Base-by-base conservation (phyloP, 2,797 vertebrate genomes). In the Amphiprion clarkii region DNA sequence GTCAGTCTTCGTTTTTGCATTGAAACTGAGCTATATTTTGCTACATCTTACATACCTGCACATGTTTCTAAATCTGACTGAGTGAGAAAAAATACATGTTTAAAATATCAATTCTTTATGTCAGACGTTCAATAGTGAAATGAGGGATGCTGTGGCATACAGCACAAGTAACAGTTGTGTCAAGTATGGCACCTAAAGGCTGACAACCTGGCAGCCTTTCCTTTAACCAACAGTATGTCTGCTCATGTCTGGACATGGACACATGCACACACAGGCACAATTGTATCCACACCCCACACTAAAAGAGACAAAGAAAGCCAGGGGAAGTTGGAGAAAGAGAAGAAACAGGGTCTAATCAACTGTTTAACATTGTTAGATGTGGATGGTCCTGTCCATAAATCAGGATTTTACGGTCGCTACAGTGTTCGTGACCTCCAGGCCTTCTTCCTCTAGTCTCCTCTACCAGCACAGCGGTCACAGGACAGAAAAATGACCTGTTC, bases 321-420 rank as follows among this genome's bases (percentile, higher is more conserved):
- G 44, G 33, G 65, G 57, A 25, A 61, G 44, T 29, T 42, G 14
- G 16, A 51, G 23, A 57, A 36, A 27, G 44, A 70, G 67, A 75
- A 63, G 58, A 72, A 82, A 61, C 71, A 6, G 25, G 68, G 71
- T 77, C 51, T 74, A 78, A 84, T 84, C 58, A 81, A 67, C 63
- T 65, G 53, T 86, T 74, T 57, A 57, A 81, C 69, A 77, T 77
- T 76, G 67, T 67, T 74, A 66, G 61, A 89, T 83, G 63, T 16
- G 77, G 56, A 82, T 12, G 16, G 55, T 19, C 64, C 71, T 65
- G 49, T 79, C 76, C 85, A 88, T 92, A 93, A 94, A 92, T 91
- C 85, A 87, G 59, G 53, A 14, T 70, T 92, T 93, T 92, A 91
- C 62, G 54, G 79, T 82, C 54, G 64, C 69, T 55, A 78, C 78